phyloP scores from a whole-genome alignment of 1,140 invertebrate species.

The Dryas iulia region DNA sequence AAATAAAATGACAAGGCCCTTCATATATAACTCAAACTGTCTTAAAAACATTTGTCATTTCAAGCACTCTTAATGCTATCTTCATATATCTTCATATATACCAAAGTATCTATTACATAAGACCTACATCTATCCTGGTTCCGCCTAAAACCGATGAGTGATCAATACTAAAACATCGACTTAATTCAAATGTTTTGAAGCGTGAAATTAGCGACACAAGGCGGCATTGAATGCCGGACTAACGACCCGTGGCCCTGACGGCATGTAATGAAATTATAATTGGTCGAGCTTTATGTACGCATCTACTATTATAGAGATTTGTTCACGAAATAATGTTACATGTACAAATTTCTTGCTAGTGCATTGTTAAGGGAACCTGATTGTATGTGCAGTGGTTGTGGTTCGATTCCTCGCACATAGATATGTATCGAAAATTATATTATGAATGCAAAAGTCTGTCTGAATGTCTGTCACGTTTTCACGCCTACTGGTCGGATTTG shows the following conservation, averaged over 20 bases:
- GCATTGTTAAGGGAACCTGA: too few species aligned
- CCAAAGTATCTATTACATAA: neutral
- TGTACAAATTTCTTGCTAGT: neutral
- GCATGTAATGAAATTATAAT: slow-evolving; percentile 28
- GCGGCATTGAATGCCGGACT: slow-evolving; percentile 26
- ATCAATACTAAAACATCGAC: slow-evolving; percentile 26
- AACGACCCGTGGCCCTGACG: slow-evolving; percentile 24
- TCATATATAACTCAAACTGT: too few species aligned
- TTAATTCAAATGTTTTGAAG: slow-evolving; percentile 39
- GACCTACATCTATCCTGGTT: neutral
- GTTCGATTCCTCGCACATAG: too few species aligned
- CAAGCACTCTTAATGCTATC: too few species aligned
- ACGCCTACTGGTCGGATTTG: too few species aligned
- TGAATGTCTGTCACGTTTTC: too few species aligned
- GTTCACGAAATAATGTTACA: neutral
- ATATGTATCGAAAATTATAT: too few species aligned
- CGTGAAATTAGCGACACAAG: slow-evolving; percentile 40
- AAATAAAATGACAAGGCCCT: too few species aligned
- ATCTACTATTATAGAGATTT: neutral
- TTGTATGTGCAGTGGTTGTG: too few species aligned
- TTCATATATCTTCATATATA: too few species aligned
- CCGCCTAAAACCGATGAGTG: slow-evolving; percentile 12
- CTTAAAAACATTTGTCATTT: too few species aligned
- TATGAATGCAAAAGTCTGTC: too few species aligned
- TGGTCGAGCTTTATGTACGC: neutral